Evolutionary conservation across 64 coral and sea anemone species (phyloP).

Genomic region (Montipora foliosa): DNA sequence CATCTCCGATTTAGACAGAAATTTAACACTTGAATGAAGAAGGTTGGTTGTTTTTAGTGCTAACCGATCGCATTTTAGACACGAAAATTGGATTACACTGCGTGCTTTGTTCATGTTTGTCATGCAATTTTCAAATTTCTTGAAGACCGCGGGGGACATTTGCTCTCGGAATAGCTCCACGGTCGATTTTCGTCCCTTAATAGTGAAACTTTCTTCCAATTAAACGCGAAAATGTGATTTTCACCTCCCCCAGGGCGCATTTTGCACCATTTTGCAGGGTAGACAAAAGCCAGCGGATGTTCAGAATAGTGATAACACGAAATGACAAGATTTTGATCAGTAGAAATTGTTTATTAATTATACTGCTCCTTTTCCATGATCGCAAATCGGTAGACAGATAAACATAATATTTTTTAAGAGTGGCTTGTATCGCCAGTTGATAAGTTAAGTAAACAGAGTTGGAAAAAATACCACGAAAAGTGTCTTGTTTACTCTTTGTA

Average conservation of each 20-base stretch:
- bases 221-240: slow-evolving; percentile 23
- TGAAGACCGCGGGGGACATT: neutral
- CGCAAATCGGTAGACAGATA: slow-evolving; percentile 43
- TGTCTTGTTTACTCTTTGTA: slow-evolving; percentile 5
- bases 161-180: too few species aligned
- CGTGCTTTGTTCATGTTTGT: slow-evolving; percentile 4
- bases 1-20: slow-evolving; percentile 57
- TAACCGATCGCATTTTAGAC: slow-evolving; percentile 9
- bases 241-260: neutral
- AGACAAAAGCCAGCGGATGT: neutral
- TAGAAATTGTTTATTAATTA: slow-evolving; percentile 62
- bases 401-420: slow-evolving; percentile 48
- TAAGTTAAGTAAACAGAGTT: slow-evolving; percentile 16
- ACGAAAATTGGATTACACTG: slow-evolving; percentile 29
- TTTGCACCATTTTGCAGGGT: slow-evolving; percentile 1
- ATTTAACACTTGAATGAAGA: slow-evolving; percentile 36
- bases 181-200: too few species aligned
- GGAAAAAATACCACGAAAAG: neutral
- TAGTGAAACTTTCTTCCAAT: neutral
- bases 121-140: neutral
- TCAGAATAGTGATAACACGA: slow-evolving; percentile 13
- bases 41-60: neutral
- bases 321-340: slow-evolving; percentile 54
- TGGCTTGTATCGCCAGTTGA: neutral
- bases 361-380: slow-evolving; percentile 5